Conservation (phyloP, 64 coral and sea anemone genomes). For the Hydrozoanthus tunicans region DNA sequence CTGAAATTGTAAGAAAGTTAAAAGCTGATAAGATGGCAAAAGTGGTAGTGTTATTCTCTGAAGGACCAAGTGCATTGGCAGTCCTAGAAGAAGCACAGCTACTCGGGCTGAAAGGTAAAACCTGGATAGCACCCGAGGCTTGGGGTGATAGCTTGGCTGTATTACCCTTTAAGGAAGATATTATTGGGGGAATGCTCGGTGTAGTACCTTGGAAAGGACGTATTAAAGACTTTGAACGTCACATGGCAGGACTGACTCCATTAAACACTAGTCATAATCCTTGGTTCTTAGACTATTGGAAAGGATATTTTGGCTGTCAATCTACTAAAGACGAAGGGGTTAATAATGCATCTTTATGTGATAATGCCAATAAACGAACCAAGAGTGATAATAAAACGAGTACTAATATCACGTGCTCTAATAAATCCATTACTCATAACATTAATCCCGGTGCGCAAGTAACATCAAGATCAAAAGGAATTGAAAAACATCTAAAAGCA, state of each 20-base stretch:
- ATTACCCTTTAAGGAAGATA: conserved; percentile 60
- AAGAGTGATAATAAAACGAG: neutral
- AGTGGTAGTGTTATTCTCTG: conserved; percentile 88
- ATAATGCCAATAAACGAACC: neutral
- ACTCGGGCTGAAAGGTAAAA: conserved; percentile 69
- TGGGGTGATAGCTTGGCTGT: conserved; percentile 90
- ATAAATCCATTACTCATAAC: neutral
- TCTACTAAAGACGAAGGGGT: neutral
- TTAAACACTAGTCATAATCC: conserved; percentile 70
- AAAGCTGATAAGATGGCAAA: conserved; percentile 67
- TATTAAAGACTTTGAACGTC: conserved; percentile 70
- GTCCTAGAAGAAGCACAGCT: conserved; percentile 80
- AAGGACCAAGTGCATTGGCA: conserved; percentile 71
- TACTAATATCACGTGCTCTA: neutral
- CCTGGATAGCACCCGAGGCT: conserved; percentile 91
- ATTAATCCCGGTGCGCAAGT: too few species aligned
- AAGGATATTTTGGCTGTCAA: conserved; percentile 70
- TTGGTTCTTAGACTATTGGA: conserved; percentile 92
- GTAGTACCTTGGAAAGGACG: conserved; percentile 83
- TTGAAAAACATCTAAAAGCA: neutral
- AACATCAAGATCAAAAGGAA: neutral
- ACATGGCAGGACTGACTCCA: conserved; percentile 78
- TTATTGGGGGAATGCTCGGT: conserved; percentile 87
- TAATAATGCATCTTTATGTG: neutral
- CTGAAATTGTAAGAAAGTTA: conserved; percentile 63